These are phyloP conservation scores for Synodontis membranacea DNA, from an alignment of 2,113 vertebrate species.

Conservation along the genomic window DNA sequence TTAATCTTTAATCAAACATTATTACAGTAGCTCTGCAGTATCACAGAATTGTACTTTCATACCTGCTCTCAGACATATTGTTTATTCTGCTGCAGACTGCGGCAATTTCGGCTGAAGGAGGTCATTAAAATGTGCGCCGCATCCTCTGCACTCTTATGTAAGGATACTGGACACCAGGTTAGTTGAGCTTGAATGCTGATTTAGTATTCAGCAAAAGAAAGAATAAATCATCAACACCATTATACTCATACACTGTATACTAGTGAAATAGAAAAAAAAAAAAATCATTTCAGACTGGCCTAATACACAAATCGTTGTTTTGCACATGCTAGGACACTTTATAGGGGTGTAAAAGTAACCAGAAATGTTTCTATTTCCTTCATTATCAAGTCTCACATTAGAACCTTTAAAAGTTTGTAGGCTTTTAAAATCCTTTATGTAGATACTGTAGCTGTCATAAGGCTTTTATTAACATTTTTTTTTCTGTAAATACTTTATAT, in stretches of 20 bases:
- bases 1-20: not conserved
- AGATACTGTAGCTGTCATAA: not conserved
- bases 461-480: not conserved
- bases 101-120: not conserved
- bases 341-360: not conserved
- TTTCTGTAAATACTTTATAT: not conserved
- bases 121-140: not conserved
- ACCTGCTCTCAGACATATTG: not conserved
- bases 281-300: not conserved
- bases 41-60: not conserved
- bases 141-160: conserved; percentile 9
- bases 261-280: not conserved
- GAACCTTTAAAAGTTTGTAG: not conserved
- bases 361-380: not conserved
- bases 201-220: not conserved
- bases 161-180: not conserved
- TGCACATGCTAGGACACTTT: not conserved
- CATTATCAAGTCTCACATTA: not conserved
- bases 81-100: conserved; percentile 7
- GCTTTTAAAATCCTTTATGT: not conserved
- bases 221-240: not conserved
- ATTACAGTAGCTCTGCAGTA: not conserved
- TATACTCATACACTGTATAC: not conserved
- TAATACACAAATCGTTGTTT: not conserved
- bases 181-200: not conserved